A percentile compares a stretch with the other conserved stretches of the same genome.
Conservation (phyloP, 2,113 vertebrate species). For the Neoarius graeffei region DNA sequence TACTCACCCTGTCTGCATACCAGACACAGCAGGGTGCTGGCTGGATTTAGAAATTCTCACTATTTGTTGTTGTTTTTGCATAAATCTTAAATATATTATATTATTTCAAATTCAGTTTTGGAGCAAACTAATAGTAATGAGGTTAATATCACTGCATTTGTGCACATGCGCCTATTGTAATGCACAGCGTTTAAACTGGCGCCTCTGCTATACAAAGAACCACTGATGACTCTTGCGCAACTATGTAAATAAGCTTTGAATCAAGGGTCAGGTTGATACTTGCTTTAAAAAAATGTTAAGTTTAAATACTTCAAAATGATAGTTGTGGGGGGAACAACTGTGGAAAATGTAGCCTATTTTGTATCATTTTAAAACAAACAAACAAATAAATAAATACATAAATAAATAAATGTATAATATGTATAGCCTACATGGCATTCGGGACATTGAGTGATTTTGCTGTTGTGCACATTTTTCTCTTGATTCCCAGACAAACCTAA, state of each 20-base stretch:
- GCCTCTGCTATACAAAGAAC: not conserved
- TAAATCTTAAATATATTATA: not conserved
- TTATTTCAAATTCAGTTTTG: not conserved
- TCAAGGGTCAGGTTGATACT: not conserved
- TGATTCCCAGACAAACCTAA: slow-evolving; percentile 72
- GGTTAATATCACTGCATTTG: not conserved
- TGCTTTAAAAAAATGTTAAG: not conserved
- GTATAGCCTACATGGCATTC: not conserved
- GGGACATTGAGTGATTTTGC: not conserved
- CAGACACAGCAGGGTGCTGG: not conserved
- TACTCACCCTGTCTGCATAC: not conserved
- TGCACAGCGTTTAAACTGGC: slow-evolving; percentile 1
- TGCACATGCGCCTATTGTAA: slow-evolving; percentile 1
- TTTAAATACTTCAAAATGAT: not conserved
- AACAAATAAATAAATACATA: not conserved
- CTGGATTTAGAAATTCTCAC: not conserved
- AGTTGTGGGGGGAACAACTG: not conserved
- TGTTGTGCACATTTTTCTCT: slow-evolving; percentile 23
- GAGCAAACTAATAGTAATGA: not conserved
- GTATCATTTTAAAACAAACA: not conserved
- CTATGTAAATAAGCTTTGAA: not conserved
- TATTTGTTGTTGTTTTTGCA: not conserved
- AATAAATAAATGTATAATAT: not conserved
- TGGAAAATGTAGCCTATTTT: too few species aligned
- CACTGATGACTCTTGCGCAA: not conserved